Conservation (phyloP, 2,113 vertebrate species). For the Alligator mississippiensis region DNA sequence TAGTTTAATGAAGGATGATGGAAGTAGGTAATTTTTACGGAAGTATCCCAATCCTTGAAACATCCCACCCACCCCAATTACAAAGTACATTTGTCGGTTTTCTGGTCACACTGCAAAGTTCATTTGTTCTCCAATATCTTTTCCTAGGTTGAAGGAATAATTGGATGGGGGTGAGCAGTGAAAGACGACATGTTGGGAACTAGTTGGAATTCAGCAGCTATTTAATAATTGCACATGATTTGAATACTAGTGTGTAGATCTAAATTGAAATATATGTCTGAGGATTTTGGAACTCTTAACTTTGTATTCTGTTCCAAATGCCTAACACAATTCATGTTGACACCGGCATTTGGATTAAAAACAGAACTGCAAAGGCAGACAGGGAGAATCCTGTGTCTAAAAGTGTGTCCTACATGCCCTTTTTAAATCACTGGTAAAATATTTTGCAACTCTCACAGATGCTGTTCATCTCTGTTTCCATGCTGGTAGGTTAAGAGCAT, state of each 20-base stretch:
- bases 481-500: not conserved
- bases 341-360: not conserved
- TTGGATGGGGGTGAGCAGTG: not conserved
- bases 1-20: constrained; percentile 22
- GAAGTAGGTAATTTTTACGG: not conserved
- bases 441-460: not conserved
- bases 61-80: not conserved
- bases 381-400: not conserved
- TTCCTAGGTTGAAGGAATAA: not conserved
- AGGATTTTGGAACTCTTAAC: not conserved
- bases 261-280: not conserved
- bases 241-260: not conserved
- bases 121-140: not conserved
- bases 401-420: not conserved
- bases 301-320: not conserved
- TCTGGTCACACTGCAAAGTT: not conserved
- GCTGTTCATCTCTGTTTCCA: not conserved
- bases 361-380: not conserved
- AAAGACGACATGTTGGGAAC: not conserved
- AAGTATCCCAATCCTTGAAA: not conserved
- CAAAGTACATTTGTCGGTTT: not conserved
- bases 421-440: not conserved
- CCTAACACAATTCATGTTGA: not conserved
- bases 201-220: not conserved
- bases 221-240: not conserved